Evolutionary conservation across 2,797 vertebrate genomes (phyloP).

Genomic region (Orientallactaga sibirica): DNA sequence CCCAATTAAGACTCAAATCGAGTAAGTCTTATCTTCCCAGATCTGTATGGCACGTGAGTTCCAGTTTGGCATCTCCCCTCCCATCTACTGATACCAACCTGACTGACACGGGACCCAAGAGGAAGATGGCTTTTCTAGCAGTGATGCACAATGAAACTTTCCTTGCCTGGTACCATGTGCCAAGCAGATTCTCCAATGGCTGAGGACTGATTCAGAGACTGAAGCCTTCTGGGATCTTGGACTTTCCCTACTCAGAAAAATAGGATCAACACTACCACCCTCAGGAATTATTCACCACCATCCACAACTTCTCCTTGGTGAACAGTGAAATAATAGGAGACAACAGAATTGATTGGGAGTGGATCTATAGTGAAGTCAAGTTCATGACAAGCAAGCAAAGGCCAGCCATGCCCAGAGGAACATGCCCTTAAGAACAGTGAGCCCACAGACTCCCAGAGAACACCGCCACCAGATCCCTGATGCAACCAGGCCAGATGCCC

Average conservation of each 20-base stretch:
- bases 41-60: background rate
- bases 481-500: background rate
- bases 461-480: background rate
- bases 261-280: conserved; percentile 23
- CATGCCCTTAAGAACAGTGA: background rate
- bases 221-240: conserved; percentile 57
- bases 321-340: conserved; percentile 73
- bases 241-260: conserved; percentile 61
- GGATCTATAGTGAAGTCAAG: conserved; percentile 72
- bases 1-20: conserved; percentile 7
- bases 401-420: conserved; percentile 1
- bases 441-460: background rate
- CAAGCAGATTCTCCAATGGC: conserved; percentile 30
- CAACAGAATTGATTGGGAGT: conserved; percentile 77
- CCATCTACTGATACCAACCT: background rate
- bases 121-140: background rate
- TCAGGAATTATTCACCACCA: conserved; percentile 71
- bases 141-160: background rate
- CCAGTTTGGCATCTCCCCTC: background rate
- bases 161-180: background rate
- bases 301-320: conserved; percentile 64
- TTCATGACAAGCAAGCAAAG: conserved; percentile 71
- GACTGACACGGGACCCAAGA: background rate
- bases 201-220: conserved; percentile 46
- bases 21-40: background rate